phyloP scores from a whole-genome alignment of 1,140 invertebrate species.

The Tetragonula clypearis region DNA sequence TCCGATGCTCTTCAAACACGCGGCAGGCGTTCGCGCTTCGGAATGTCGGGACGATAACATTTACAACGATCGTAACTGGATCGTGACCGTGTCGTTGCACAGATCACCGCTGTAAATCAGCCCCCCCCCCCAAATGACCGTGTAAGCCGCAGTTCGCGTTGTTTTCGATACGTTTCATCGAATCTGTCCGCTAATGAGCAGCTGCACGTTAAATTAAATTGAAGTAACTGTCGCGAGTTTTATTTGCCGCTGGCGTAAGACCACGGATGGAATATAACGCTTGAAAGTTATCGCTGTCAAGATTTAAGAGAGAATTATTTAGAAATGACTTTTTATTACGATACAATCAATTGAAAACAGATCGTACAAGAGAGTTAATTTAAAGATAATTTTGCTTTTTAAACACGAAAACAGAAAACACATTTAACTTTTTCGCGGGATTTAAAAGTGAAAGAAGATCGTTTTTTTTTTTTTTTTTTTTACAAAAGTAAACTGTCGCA shows the following conservation, averaged over 20 bases:
- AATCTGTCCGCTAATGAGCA: background rate
- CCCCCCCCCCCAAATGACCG: background rate
- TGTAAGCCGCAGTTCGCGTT: conserved; percentile 1
- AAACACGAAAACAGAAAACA: background rate
- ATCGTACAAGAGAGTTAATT: background rate
- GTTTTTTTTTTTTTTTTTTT: too few species aligned
- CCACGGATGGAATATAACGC: background rate
- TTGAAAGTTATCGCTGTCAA: background rate
- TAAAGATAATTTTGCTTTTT: background rate
- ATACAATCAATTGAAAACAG: too few species aligned
- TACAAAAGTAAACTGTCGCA: background rate
- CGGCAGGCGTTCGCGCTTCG: background rate
- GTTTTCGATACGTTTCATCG: conserved; percentile 1
- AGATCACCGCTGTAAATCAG: conserved; percentile 29
- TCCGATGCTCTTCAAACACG: conserved; percentile 23
- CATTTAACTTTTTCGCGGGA: background rate
- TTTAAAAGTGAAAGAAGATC: background rate
- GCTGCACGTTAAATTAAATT: conserved; percentile 3
- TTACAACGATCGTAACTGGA: conserved; percentile 29
- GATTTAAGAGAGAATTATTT: background rate
- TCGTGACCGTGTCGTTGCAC: conserved; percentile 35
- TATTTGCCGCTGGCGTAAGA: background rate
- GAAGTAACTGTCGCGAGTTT: background rate
- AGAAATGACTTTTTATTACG: too few species aligned
- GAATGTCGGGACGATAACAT: conserved; percentile 10